Evolutionary conservation across 2,797 vertebrate species (phyloP).

Genomic region (Melanotaenia trifasciata): DNA sequence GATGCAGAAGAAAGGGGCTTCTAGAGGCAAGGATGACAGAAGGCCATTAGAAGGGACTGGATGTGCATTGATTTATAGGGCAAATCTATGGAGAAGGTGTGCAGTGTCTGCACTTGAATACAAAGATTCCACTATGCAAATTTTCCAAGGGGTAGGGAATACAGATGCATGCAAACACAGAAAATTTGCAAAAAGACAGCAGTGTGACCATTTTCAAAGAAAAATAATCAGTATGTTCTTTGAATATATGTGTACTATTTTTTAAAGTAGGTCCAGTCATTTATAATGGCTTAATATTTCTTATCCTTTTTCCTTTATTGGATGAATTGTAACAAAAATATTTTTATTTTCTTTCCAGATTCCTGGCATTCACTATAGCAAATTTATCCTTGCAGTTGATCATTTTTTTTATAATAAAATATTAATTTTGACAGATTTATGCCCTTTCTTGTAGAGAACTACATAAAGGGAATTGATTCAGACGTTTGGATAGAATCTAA

Average conservation of each 20-base stretch:
- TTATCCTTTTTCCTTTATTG: background rate
- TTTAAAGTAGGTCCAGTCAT: background rate
- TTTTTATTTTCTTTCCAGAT: no score
- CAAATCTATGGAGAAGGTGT: conserved; percentile 38
- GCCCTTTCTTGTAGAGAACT: no score
- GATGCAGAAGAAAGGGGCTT: conserved; percentile 34
- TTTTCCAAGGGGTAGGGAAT: conserved; percentile 6
- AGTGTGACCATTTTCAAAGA: background rate
- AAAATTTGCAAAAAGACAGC: background rate
- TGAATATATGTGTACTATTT: background rate
- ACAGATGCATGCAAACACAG: conserved; percentile 2
- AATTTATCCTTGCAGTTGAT: no score
- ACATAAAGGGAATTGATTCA: no score
- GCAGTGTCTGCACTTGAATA: conserved; percentile 11
- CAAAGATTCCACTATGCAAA: conserved; percentile 28
- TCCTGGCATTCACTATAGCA: no score
- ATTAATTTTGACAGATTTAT: no score
- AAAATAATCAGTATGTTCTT: background rate
- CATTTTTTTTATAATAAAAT: no score
- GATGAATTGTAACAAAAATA: no score
- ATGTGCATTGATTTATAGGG: conserved; percentile 48
- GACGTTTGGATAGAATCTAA: no score
- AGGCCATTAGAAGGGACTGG: conserved; percentile 37
- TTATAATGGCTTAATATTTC: background rate
- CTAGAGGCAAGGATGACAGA: conserved; percentile 15